Evolutionary conservation across 2,797 vertebrate genomes (phyloP), one percentile per base, ranked within the genome.

Genomic region (Onychomys leucogaster): DNA sequence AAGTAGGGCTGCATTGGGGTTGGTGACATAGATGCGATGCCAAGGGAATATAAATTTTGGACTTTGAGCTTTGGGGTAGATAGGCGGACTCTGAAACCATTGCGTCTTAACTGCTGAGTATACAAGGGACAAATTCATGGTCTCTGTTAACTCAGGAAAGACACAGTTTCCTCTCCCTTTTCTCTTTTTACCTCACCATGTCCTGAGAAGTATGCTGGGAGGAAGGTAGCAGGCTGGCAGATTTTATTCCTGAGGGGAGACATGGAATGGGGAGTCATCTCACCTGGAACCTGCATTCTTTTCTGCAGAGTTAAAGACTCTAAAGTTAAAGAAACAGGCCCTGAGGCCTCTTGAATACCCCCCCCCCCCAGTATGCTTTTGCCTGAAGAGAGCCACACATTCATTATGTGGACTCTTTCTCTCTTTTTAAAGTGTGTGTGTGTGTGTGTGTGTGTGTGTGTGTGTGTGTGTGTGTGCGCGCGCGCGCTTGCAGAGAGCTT

Each of bases 111-210:
- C 89, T 82, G 29, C 61, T 71, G 67, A 92, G 89, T 29, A 63
- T 27, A 71, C 80, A 63, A 89, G 92, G 65, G 65, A 4, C 86
- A 83, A 17, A 93, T 92, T 73, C 82, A n/a, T 86, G 90, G 69
- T 89, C 81, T 94, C 86, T 65, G 82, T 89, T 87, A 92, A 85
- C 7, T 78, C 34, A 52, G 52, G 46, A 94, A 59, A 46, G 65
- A 80, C 55, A 75, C 34, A 37, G 77, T 90, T 94, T 96, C 43
- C 71, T 37, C 82, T 81, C 90, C 65, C 71, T 94, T 34, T 63
- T 96, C 91, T 90, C 95, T 91, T 86, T 65, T 83, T 82, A 89
- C 94, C 96, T 88, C 25, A 69, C 94, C 93, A 77, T 16, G 55
- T 83, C 65, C 94, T 80, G 69, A 67, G 75, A 86, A 89, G 71